These are phyloP conservation scores for Panagrolaimus sp. DNA, from an alignment of 1,140 invertebrate genomes.

Conservation along the genomic window DNA sequence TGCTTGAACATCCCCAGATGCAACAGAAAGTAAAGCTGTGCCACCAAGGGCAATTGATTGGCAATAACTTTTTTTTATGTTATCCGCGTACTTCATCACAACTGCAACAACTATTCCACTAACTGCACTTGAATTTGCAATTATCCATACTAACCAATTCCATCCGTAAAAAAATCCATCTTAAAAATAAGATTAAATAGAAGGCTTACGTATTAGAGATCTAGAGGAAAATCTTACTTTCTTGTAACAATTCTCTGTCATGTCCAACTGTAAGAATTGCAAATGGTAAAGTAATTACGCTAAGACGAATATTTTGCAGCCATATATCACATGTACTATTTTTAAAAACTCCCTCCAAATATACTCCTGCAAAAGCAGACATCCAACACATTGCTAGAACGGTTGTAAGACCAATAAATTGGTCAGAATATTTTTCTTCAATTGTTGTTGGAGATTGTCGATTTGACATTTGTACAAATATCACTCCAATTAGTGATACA, in stretches of 20 bases:
- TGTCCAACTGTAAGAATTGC: slow-evolving; percentile 34
- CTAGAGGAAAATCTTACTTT: slow-evolving; percentile 24
- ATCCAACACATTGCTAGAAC: slow-evolving; percentile 85
- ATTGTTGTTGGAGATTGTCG: not conserved
- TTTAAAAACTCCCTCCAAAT: slow-evolving; percentile 39
- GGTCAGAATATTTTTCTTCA: slow-evolving; percentile 24
- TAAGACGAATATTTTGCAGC: slow-evolving; percentile 41
- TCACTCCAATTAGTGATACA: slow-evolving; percentile 35
- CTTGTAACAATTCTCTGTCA: slow-evolving; percentile 22
- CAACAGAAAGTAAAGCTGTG: slow-evolving; percentile 36
- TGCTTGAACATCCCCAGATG: slow-evolving; percentile 31
- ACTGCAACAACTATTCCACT: slow-evolving; percentile 83
- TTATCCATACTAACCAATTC: slow-evolving; percentile 74
- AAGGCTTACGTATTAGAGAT: slow-evolving; percentile 1
- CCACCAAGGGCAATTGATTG: slow-evolving; percentile 39
- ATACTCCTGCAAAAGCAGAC: slow-evolving; percentile 77
- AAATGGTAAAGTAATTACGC: slow-evolving; percentile 39
- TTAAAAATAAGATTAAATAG: slow-evolving; percentile 15
- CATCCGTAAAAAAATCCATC: slow-evolving; percentile 66
- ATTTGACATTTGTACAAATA: slow-evolving; percentile 35
- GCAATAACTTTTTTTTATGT: slow-evolving; percentile 66
- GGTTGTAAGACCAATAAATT: slow-evolving; percentile 67
- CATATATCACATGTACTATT: slow-evolving; percentile 42
- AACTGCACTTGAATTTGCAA: slow-evolving; percentile 74
- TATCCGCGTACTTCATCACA: slow-evolving; percentile 90